Percentiles rank a stretch among this genome's conserved stretches.
Evolutionary conservation across 1,140 invertebrate species (phyloP).

Genomic region (Pteromalus puparum): DNA sequence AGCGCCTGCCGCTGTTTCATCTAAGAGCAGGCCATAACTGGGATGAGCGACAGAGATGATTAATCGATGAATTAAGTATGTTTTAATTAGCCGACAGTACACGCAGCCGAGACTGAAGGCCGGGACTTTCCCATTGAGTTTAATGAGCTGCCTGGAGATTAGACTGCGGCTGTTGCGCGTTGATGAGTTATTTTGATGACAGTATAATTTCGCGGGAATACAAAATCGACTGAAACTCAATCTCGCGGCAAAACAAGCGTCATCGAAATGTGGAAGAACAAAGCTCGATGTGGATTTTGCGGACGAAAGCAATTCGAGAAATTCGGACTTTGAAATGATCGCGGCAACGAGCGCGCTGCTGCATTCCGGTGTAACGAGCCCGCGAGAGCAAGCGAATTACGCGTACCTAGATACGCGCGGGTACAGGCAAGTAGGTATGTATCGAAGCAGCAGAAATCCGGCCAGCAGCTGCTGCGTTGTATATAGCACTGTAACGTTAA

Average conservation of each 20-base stretch:
- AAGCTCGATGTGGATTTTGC: background rate
- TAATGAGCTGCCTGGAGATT: no score
- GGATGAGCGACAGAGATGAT: conserved; percentile 6
- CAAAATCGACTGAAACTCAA: background rate
- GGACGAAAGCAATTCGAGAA: background rate
- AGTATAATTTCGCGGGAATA: no score
- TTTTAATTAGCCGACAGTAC: conserved; percentile 19
- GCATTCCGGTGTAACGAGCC: conserved; percentile 19
- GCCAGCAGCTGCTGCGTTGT: background rate
- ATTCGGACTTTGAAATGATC: background rate
- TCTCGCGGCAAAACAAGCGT: no score
- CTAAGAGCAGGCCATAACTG: background rate
- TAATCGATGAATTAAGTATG: conserved; percentile 31
- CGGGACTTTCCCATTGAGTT: no score
- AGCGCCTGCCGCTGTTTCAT: no score
- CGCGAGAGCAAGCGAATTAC: conserved; percentile 15
- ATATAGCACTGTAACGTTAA: conserved; percentile 5
- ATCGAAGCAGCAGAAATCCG: background rate
- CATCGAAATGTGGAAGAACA: background rate
- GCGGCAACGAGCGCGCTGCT: background rate
- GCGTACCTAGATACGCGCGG: background rate
- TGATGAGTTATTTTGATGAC: no score
- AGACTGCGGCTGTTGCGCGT: no score
- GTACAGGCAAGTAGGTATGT: background rate
- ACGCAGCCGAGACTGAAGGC: background rate